phyloP scores from a whole-genome alignment of 2,888 invertebrate species.

The Hypomecis punctinalis region DNA sequence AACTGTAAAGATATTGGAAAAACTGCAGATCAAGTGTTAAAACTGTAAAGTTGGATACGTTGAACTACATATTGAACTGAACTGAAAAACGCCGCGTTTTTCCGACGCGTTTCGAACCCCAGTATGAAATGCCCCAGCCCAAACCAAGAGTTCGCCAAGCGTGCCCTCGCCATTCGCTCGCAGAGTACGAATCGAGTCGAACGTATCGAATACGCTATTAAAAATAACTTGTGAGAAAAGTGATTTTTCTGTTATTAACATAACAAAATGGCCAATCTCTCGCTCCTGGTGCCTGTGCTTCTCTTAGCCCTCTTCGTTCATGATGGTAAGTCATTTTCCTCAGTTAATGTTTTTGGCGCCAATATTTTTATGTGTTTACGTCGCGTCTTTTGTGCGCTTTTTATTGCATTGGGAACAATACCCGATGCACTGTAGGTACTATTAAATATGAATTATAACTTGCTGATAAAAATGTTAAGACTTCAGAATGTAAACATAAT shows the following conservation, averaged over 20 bases:
- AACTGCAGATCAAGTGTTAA: too few relatives aligned
- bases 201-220: constrained; percentile 43
- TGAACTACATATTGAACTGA: too few relatives aligned
- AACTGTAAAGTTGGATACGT: too few relatives aligned
- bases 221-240: constrained; percentile 49
- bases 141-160: constrained; percentile 23
- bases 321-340: constrained; percentile 63
- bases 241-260: constrained; percentile 49
- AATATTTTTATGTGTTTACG: constrained; percentile 17
- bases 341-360: constrained; percentile 19
- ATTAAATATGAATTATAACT: too few relatives aligned
- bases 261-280: constrained; percentile 69
- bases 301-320: constrained; percentile 70
- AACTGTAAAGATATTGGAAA: too few relatives aligned
- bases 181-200: constrained; percentile 55
- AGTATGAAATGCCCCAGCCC: constrained; percentile 32
- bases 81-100: constrained; percentile 39
- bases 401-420: background rate
- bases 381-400: background rate
- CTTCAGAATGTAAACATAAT: too few relatives aligned
- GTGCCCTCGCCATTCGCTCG: constrained; percentile 63
- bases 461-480: too few relatives aligned
- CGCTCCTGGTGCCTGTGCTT: constrained; percentile 71
- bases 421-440: too few relatives aligned
- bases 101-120: constrained; percentile 15